Evolutionary conservation across 2,888 invertebrate species (phyloP).

Genomic region (Digitonthophagus gazella): DNA sequence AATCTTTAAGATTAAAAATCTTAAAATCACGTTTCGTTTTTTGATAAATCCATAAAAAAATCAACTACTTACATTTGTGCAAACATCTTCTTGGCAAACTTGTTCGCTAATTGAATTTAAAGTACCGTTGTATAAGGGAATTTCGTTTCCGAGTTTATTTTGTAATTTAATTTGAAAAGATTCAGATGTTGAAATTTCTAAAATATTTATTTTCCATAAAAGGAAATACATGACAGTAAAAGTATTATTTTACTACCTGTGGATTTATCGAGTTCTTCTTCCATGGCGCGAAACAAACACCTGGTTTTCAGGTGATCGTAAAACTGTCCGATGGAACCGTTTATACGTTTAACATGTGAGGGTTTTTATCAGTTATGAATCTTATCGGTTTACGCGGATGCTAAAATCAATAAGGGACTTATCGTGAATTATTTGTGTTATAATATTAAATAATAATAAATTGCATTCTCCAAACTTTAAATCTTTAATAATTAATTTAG

Average conservation of each 20-base stretch:
- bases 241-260: neutral
- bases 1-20: neutral
- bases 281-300: neutral
- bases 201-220: slow-evolving; percentile 2
- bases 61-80: neutral
- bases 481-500: too few species aligned
- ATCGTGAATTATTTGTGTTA: neutral
- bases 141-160: slow-evolving; percentile 28
- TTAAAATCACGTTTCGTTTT: too few species aligned
- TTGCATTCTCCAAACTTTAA: too few species aligned
- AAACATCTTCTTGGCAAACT: neutral
- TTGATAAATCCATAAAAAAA: too few species aligned
- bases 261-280: neutral
- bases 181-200: slow-evolving; percentile 33
- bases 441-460: neutral
- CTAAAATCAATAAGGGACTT: neutral
- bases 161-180: slow-evolving; percentile 35
- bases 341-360: neutral
- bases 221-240: neutral
- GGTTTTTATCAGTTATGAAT: neutral
- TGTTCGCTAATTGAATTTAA: slow-evolving; percentile 34
- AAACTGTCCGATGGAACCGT: neutral
- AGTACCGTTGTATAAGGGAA: slow-evolving; percentile 35
- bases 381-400: neutral
- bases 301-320: neutral